Evolutionary conservation across 2,888 invertebrate species (phyloP).

Genomic region (Caenorhabditis virilis): DNA sequence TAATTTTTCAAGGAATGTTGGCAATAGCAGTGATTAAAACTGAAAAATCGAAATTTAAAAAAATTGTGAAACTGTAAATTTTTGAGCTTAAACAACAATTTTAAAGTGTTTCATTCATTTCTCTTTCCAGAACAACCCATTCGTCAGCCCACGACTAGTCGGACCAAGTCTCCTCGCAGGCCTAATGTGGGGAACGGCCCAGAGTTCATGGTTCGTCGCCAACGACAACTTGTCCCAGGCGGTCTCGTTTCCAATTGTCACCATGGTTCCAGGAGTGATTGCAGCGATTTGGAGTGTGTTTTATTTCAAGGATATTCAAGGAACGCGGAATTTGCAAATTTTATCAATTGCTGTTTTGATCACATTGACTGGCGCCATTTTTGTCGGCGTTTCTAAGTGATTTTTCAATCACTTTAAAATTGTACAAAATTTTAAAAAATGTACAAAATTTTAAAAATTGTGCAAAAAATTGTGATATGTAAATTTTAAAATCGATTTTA

Average conservation of each 20-base stretch:
- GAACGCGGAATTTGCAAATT: constrained; percentile 55
- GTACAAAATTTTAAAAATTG: not conserved
- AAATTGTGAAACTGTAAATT: not conserved
- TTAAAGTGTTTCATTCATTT: no score
- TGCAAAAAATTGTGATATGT: no score
- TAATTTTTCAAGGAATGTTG: not conserved
- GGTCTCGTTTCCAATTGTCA: constrained; percentile 71
- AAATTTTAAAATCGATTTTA: not conserved
- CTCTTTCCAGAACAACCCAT: constrained; percentile 69
- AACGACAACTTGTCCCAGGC: constrained; percentile 71
- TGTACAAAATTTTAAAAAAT: not conserved
- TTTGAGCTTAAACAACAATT: no score
- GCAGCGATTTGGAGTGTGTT: constrained; percentile 71
- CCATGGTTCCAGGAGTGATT: constrained; percentile 70
- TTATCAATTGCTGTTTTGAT: constrained; percentile 54
- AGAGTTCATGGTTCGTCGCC: constrained; percentile 71
- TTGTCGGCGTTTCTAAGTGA: constrained; percentile 66
- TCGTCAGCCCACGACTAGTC: constrained; percentile 65
- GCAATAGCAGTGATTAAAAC: not conserved
- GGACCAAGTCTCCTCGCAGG: constrained; percentile 69
- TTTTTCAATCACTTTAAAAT: not conserved
- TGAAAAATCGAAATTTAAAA: not conserved
- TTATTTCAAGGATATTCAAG: constrained; percentile 71
- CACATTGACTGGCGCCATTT: constrained; percentile 59
- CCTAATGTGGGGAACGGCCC: constrained; percentile 72